These are phyloP conservation scores for Lateolabrax maculatus DNA, from an alignment of 2,797 vertebrate genomes.

Conservation along the genomic window DNA sequence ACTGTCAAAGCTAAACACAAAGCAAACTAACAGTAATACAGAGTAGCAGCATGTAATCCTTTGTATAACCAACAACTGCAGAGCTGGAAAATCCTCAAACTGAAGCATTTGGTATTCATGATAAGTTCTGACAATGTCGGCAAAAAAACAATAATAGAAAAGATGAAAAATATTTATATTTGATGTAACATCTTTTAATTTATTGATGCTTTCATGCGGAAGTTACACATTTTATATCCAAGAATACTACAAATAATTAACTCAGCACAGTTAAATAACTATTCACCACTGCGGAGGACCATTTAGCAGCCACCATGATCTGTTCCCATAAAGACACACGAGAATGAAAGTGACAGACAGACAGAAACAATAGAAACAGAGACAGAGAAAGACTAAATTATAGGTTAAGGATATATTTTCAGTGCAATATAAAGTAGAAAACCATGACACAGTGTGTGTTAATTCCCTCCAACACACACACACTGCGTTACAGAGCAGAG, in stretches of 20 bases:
- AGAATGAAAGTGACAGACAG: conserved; percentile 17
- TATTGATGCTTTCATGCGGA: conserved; percentile 8
- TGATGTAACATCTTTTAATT: background rate
- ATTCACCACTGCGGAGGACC: background rate
- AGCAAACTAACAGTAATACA: conserved; percentile 39
- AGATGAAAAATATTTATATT: background rate
- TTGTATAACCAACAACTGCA: conserved; percentile 43
- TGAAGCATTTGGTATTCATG: background rate
- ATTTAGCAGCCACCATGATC: background rate
- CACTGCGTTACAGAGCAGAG: conserved; percentile 51
- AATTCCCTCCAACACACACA: conserved; percentile 52
- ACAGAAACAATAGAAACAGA: conserved; percentile 28
- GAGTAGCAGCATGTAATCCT: conserved; percentile 50
- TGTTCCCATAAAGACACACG: conserved; percentile 22
- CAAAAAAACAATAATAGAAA: conserved; percentile 4
- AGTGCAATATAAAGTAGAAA: conserved; percentile 45
- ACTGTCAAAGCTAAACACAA: conserved; percentile 33
- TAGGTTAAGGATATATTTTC: conserved; percentile 62
- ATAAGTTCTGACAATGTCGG: conserved; percentile 13
- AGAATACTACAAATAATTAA: conserved; percentile 8
- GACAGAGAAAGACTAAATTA: conserved; percentile 42
- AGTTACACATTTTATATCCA: background rate
- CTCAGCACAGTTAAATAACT: background rate
- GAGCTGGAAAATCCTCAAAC: conserved; percentile 39
- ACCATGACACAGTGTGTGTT: conserved; percentile 64